A percentile compares a stretch with the other conserved stretches of the same genome.
Conservation (phyloP, 2,797 vertebrate species). For the Triplophysa yarkandensis region DNA sequence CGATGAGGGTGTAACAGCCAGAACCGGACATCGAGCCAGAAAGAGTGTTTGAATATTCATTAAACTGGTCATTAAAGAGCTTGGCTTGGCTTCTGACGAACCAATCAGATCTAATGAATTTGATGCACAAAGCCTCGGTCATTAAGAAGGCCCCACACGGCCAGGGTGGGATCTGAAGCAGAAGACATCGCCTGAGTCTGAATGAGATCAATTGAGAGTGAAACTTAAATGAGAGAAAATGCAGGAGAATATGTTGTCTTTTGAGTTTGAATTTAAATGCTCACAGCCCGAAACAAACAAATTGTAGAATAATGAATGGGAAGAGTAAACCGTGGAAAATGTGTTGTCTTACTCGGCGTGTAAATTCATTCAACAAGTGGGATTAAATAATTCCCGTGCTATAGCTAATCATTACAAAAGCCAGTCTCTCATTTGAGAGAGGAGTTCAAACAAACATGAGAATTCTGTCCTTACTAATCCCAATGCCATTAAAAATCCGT, state of each 20-base stretch:
- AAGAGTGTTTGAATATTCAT: conserved; percentile 63
- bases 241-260: conserved; percentile 26
- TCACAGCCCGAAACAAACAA: not conserved
- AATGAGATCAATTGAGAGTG: conserved; percentile 57
- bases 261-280: conserved; percentile 1
- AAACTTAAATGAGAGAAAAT: conserved; percentile 50
- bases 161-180: conserved; percentile 47
- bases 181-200: conserved; percentile 63
- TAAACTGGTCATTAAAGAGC: conserved; percentile 60
- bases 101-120: conserved; percentile 61
- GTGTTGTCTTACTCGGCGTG: not conserved
- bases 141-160: conserved; percentile 49
- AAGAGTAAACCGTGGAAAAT: not conserved
- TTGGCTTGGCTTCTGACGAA: conserved; percentile 60
- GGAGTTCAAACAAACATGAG: not conserved
- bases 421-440: not conserved
- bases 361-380: not conserved
- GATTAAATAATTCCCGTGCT: not conserved
- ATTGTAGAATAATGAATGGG: not conserved
- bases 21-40: conserved; percentile 52
- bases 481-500: too few species aligned
- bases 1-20: conserved; percentile 52
- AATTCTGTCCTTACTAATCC: not conserved
- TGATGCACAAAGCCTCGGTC: conserved; percentile 49
- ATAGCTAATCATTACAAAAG: not conserved